phyloP scores from a whole-genome alignment of 2,888 invertebrate genomes.

The Oegoconia quadripuncta region DNA sequence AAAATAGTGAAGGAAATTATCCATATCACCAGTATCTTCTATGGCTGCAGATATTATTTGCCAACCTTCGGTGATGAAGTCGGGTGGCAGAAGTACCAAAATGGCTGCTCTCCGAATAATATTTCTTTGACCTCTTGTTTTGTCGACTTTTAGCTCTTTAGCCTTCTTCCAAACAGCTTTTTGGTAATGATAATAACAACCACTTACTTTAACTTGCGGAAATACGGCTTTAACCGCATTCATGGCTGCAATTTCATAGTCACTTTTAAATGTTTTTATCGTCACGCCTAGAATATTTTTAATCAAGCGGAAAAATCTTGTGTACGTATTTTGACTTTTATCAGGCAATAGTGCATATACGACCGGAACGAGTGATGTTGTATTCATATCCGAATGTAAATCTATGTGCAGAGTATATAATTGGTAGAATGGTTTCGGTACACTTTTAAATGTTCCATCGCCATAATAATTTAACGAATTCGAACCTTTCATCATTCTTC shows the following conservation, averaged over 20 bases:
- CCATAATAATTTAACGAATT: neutral
- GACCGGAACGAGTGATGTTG: neutral
- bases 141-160: too few species aligned
- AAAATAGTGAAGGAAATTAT: too few species aligned
- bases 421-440: conserved; percentile 2
- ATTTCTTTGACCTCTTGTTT: too few species aligned
- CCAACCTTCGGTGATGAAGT: too few species aligned
- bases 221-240: neutral
- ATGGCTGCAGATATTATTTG: too few species aligned
- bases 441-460: neutral
- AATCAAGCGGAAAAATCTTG: neutral
- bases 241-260: conserved; percentile 2
- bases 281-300: neutral
- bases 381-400: neutral
- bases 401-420: conserved; percentile 1
- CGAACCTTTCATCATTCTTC: too few species aligned
- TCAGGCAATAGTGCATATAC: neutral
- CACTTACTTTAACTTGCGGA: neutral
- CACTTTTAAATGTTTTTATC: neutral
- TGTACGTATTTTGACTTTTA: neutral
- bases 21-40: too few species aligned
- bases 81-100: too few species aligned
- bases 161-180: conserved; percentile 1
- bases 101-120: too few species aligned
- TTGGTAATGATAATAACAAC: conserved; percentile 1